Conservation (phyloP, 2,113 vertebrate species). For the Istiophorus platypterus region DNA sequence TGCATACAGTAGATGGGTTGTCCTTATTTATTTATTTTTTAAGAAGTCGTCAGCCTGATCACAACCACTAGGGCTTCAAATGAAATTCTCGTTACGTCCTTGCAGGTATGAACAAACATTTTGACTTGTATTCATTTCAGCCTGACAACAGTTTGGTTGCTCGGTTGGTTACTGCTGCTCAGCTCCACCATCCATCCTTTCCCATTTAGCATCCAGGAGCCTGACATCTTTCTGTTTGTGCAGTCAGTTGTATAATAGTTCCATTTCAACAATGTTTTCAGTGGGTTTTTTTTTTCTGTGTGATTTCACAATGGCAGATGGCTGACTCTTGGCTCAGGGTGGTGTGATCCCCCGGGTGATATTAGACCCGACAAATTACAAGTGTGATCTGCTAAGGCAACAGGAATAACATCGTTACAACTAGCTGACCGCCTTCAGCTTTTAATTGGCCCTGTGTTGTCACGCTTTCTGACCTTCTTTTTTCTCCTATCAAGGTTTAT, state of each 20-base stretch:
- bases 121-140: too few species aligned
- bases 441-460: neutral
- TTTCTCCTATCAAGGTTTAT: too few species aligned
- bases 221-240: neutral
- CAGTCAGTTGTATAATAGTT: neutral
- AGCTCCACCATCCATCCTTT: too few species aligned
- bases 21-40: neutral
- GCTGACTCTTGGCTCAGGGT: neutral
- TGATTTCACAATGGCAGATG: constrained; percentile 30
- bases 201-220: neutral
- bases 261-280: neutral
- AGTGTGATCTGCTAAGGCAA: neutral
- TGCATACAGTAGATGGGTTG: neutral
- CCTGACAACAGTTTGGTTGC: neutral
- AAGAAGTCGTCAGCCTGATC: neutral
- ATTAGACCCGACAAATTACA: neutral
- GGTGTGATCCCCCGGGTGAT: constrained; percentile 20
- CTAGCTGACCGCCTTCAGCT: neutral
- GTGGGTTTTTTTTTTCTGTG: neutral
- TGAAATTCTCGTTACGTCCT: neutral
- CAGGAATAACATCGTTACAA: neutral
- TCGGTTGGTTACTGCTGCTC: too few species aligned
- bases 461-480: too few species aligned
- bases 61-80: neutral
- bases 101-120: neutral